These are phyloP conservation scores for Columba janthina DNA, from an alignment of 2,113 vertebrate species.

Conservation along the genomic window DNA sequence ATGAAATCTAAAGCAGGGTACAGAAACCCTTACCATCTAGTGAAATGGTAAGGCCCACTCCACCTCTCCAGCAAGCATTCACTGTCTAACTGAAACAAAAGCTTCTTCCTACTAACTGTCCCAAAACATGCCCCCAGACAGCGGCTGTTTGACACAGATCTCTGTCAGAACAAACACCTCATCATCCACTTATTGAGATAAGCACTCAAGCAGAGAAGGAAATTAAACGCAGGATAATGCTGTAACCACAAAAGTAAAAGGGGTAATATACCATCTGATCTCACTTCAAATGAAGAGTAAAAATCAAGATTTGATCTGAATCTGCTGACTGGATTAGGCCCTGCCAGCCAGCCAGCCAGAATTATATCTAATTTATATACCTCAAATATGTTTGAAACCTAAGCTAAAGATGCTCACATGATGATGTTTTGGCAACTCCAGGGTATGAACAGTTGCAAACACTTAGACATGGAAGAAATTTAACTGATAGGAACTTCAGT, in stretches of 20 bases:
- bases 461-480: background rate
- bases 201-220: background rate
- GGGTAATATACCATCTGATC: background rate
- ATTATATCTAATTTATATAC: background rate
- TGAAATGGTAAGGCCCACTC: background rate
- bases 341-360: conserved; percentile 6
- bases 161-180: background rate
- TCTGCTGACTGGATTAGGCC: background rate
- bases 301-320: conserved; percentile 41
- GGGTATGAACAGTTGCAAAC: background rate
- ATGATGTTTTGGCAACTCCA: conserved; percentile 15
- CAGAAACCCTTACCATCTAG: background rate
- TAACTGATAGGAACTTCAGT: background rate
- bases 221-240: background rate
- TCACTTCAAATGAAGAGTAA: conserved; percentile 16
- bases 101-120: background rate
- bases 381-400: conserved; percentile 46
- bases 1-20: background rate
- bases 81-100: background rate
- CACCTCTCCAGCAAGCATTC: background rate
- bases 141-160: background rate
- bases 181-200: background rate
- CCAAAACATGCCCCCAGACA: background rate
- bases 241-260: conserved; percentile 37
- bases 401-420: background rate